Conservation (phyloP, 2,113 vertebrate species). For the Oncorhynchus masou region DNA sequence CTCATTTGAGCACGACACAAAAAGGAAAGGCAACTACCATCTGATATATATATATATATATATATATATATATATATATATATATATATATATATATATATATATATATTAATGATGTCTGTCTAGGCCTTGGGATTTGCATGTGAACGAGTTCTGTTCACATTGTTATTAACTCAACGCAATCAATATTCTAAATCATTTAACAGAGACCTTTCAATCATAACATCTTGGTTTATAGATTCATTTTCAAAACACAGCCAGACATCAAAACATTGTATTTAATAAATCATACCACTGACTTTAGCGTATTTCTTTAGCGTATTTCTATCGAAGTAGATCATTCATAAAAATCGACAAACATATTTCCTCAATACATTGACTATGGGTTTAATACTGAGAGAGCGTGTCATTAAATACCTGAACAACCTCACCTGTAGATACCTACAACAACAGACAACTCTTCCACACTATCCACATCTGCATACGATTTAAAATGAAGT, state of each 20-base stretch:
- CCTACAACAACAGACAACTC: too few relatives aligned
- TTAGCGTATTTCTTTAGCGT: too few relatives aligned
- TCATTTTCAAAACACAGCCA: constrained; percentile 18
- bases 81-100: constrained; percentile 22
- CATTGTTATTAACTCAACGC: constrained; percentile 35
- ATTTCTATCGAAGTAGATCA: constrained; percentile 5
- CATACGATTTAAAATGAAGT: too few relatives aligned
- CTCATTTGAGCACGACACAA: constrained; percentile 42
- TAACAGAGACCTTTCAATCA: constrained; percentile 43
- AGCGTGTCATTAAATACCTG: too few relatives aligned
- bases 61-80: constrained; percentile 25
- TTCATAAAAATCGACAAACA: constrained; percentile 4
- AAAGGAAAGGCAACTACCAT: constrained; percentile 5
- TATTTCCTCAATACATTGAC: too few relatives aligned
- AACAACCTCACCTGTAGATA: too few relatives aligned
- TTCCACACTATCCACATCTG: too few relatives aligned
- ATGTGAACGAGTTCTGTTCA: constrained; percentile 13
- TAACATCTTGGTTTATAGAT: constrained; percentile 33
- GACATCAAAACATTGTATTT: constrained; percentile 34
- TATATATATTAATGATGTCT: constrained; percentile 41
- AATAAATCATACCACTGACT: constrained; percentile 21
- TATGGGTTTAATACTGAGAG: too few relatives aligned
- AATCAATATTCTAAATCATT: constrained; percentile 40
- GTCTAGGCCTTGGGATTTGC: constrained; percentile 9
- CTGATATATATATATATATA: constrained; percentile 12